Conservation (phyloP, 2,888 invertebrate genomes). For the Adelphocoris suturalis region DNA sequence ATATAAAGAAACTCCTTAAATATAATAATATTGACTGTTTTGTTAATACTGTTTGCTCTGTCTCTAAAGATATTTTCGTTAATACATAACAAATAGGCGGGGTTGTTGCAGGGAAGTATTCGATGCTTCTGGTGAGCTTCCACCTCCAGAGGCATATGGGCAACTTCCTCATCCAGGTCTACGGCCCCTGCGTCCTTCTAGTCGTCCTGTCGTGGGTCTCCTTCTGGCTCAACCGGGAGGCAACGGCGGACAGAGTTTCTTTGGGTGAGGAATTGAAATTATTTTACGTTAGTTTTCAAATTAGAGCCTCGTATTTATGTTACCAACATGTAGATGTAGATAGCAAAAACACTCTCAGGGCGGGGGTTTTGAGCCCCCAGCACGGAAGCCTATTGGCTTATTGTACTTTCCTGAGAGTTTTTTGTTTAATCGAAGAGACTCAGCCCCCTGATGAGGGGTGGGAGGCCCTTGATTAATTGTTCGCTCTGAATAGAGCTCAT, state of each 20-base stretch:
- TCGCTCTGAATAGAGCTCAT: too few relatives aligned
- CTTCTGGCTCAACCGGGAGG: constrained; percentile 91
- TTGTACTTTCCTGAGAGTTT: too few relatives aligned
- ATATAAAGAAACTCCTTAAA: too few relatives aligned
- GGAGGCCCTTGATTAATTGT: too few relatives aligned
- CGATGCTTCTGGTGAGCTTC: constrained; percentile 87
- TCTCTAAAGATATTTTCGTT: constrained; percentile 1
- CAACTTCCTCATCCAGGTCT: constrained; percentile 92
- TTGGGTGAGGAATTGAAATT: constrained; percentile 81
- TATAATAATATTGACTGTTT: too few relatives aligned
- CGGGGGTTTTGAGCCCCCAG: too few relatives aligned
- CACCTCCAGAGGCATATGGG: constrained; percentile 90
- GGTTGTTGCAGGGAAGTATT: constrained; percentile 82
- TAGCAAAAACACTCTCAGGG: too few relatives aligned
- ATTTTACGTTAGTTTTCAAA: background rate
- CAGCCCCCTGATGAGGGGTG: too few relatives aligned
- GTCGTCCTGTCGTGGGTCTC: constrained; percentile 94
- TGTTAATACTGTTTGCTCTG: background rate
- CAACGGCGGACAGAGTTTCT: constrained; percentile 89
- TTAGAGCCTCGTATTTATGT: too few relatives aligned
- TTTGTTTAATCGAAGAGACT: too few relatives aligned
- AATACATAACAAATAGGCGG: constrained; percentile 30
- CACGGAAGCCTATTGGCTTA: too few relatives aligned
- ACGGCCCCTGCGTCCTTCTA: constrained; percentile 89
- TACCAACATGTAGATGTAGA: too few relatives aligned